Evolutionary conservation across 2,888 invertebrate species (phyloP), one percentile per base, ranked within the genome.

Genomic region (Brassicogethes aeneus): DNA sequence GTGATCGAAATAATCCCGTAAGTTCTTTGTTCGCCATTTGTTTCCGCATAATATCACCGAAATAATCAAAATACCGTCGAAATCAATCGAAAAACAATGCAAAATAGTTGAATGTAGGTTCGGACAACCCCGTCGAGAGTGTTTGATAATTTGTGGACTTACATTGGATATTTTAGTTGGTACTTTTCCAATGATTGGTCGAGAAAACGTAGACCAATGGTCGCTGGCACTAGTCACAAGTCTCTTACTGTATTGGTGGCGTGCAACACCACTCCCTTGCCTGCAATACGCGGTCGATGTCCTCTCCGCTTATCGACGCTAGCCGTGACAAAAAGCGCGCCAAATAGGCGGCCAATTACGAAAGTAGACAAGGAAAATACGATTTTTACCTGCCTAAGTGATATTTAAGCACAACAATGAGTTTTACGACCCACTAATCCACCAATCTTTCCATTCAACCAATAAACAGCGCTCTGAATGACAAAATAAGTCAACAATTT

Each of bases 121-220:
- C 60, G 62, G 56, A 56, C 58, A 59, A 59, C 60, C 58, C 63
- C 54, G 55, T 59, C 55, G 60, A 60, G 62, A 64, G 65, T 66
- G 73, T 72, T 73, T 73, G 75, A 76, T 76, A 78, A 77, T 77
- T 77, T 77, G 76, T 75, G 75, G 72, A 80, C 80, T 80, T 80
- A 80, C 80, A 78, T 79, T 78, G 78, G 78, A 75, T 76, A 77
- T 74, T 76, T 75, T 74, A 73, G 73, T 72, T 70, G 70, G 79
- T 79, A 80, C 80, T 83, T 80, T 84, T 79, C 77, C 83, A 76
- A 83, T 85, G 86, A 86, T 88, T 87, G 88, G 86, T 82, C 82
- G 82, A 79, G 80, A 77, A 80, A 80, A 75, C 78, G 77, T 82
- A 82, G 81, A 81, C 82, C 82, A 83, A 84, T 83, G 83, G 82